Evolutionary conservation across 1,140 invertebrate species (phyloP).

Genomic region (Drosophila paulistorum): DNA sequence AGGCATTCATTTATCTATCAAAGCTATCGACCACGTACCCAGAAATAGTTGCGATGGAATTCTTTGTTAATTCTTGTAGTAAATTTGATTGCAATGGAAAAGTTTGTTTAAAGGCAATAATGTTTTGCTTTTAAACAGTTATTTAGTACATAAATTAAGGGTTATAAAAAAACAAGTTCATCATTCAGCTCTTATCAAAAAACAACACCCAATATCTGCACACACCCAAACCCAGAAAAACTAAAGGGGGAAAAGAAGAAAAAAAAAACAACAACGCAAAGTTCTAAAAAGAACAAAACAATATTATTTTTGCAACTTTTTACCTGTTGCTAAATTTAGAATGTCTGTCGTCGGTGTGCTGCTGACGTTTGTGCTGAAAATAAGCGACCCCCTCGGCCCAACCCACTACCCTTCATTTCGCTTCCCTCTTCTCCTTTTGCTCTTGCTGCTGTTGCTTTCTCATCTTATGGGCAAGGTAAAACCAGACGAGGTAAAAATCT

Average conservation of each 20-base stretch:
- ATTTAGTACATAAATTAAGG: background rate
- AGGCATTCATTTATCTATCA: too few relatives aligned
- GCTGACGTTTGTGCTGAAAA: slow-evolving; percentile 72
- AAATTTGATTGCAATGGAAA: too few relatives aligned
- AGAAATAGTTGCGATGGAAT: too few relatives aligned
- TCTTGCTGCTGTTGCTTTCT: slow-evolving; percentile 26
- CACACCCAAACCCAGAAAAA: slow-evolving; percentile 23
- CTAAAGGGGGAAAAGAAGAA: slow-evolving; percentile 7
- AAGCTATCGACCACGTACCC: too few relatives aligned
- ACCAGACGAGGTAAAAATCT: background rate
- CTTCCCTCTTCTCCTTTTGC: too few relatives aligned
- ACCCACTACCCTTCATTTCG: slow-evolving; percentile 9
- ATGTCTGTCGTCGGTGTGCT: slow-evolving; percentile 63
- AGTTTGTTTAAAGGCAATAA: slow-evolving; percentile 35
- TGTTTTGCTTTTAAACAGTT: background rate
- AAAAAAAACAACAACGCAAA: background rate
- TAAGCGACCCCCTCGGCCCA: slow-evolving; percentile 18
- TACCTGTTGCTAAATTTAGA: slow-evolving; percentile 78
- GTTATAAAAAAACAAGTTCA: background rate
- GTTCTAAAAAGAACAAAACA: slow-evolving; percentile 14
- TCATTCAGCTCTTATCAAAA: background rate
- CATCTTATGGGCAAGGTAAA: slow-evolving; percentile 27
- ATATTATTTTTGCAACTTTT: slow-evolving; percentile 49
- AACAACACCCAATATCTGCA: background rate
- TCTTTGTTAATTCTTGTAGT: too few relatives aligned